Percentiles rank a stretch among this genome's conserved stretches.
phyloP scores from a whole-genome alignment of 2,888 invertebrate species.

The Tetheella fluctuosa region DNA sequence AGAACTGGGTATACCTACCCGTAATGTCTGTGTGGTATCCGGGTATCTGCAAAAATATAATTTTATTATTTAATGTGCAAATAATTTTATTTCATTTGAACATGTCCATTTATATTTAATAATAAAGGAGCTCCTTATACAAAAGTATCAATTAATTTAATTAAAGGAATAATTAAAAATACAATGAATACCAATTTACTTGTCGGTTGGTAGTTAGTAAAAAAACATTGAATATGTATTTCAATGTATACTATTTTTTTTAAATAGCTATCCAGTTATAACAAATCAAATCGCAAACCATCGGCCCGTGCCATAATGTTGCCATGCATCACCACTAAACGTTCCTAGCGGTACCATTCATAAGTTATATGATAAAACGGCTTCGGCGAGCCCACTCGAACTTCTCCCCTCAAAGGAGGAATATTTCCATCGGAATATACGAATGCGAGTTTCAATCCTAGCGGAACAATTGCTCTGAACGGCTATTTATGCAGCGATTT shows the following conservation, averaged over 20 bases:
- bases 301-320: conserved; percentile 42
- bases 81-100: neutral
- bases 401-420: conserved; percentile 8
- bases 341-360: conserved; percentile 55
- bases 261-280: neutral
- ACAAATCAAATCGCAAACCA: conserved; percentile 31
- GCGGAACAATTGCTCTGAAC: conserved; percentile 8
- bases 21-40: neutral
- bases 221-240: no score
- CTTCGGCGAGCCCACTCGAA: conserved; percentile 7
- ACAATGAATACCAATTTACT: no score
- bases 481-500: neutral
- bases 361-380: conserved; percentile 30
- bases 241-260: no score
- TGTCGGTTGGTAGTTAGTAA: no score
- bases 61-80: neutral
- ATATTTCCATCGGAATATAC: conserved; percentile 11
- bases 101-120: no score
- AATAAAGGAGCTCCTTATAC: no score
- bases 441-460: neutral
- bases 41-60: neutral
- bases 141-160: no score
- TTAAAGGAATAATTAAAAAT: no score
- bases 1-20: neutral
- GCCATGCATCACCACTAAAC: conserved; percentile 51